phyloP scores from a whole-genome alignment of 2,113 vertebrate genomes.

The Neotragus pygmaeus region DNA sequence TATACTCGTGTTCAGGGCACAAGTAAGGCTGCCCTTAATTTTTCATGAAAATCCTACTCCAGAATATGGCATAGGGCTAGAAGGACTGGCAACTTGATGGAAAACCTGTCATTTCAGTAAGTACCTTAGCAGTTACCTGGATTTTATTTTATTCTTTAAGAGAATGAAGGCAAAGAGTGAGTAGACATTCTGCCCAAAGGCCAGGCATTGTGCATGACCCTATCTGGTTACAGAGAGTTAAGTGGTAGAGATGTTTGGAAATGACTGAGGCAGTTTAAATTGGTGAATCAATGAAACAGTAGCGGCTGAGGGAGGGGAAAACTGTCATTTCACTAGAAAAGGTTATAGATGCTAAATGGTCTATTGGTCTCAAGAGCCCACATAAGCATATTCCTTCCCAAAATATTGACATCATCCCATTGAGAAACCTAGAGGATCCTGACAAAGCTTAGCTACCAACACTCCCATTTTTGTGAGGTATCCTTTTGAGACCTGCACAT shows the following conservation, averaged over 20 bases:
- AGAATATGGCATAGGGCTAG: background rate
- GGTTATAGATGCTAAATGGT: background rate
- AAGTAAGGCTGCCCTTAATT: background rate
- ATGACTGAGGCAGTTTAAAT: background rate
- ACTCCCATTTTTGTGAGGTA: background rate
- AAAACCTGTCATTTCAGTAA: background rate
- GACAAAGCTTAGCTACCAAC: background rate
- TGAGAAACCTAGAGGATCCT: background rate
- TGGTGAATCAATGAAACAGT: background rate
- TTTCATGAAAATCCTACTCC: background rate
- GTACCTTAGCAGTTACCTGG: background rate
- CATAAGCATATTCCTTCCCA: background rate
- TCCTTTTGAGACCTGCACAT: background rate
- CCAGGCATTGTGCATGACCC: background rate
- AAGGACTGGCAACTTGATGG: background rate
- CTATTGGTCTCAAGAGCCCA: background rate
- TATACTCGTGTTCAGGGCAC: background rate
- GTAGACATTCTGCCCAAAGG: background rate
- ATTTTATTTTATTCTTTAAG: background rate
- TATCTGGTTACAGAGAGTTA: background rate
- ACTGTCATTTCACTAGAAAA: background rate
- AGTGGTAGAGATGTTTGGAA: background rate
- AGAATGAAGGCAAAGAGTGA: background rate
- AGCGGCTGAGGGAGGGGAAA: too few relatives aligned
- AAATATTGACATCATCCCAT: background rate